Base-by-base conservation (phyloP, 2,113 vertebrate species). In the Genyomyrus donnyi region DNA sequence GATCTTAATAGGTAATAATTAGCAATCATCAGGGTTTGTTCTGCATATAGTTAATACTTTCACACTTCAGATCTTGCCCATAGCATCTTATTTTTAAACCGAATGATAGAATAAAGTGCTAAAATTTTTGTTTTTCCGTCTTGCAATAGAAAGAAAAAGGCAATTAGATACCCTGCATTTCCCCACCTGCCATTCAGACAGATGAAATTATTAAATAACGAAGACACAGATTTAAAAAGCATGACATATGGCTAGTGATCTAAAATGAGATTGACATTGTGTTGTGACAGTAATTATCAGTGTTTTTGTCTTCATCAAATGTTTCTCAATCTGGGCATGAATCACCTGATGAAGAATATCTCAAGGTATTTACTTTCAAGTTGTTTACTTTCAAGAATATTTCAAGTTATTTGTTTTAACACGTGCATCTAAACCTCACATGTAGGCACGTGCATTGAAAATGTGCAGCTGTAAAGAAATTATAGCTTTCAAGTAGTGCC, bases 1-100 rank as follows among this genome's bases (percentile, higher is more conserved):
- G 74, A 58, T 86, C 87, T 89, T 80, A 88, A 49, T 3, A 0
- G 53, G 66, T 66, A 91, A 56, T 88, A 80, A 89, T 92, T 84
- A 90, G 85, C 50, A 80, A 11, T 85, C 74, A 80, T 42, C 35
- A 42, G 13, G 35, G 11, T 42, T 80, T 80, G 74, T 80, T 17
- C 15, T 35, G 35, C 35, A 42, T 39, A 39, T 42, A 80, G 35
- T 80, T 42, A 42, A 80, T 80, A 9, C 74, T 80, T 70, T 15
- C 31, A 42, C 74, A 80, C 74, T 80, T 19, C 35, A 39, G 6
- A 80, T 80, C 70, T 80, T 19, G 10, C 27, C 66, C 11, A 2
- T 77, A 19, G 27, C 35, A 7, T 62, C 35, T 80, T 80, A 42
- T 42, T 80, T 80, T 80, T 80, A 19, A 39, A 80, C 4, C 1